Evolutionary conservation across 2,888 invertebrate genomes (phyloP), one percentile per base, ranked within the genome.

Genomic region (Coelogynopora nodosa): DNA sequence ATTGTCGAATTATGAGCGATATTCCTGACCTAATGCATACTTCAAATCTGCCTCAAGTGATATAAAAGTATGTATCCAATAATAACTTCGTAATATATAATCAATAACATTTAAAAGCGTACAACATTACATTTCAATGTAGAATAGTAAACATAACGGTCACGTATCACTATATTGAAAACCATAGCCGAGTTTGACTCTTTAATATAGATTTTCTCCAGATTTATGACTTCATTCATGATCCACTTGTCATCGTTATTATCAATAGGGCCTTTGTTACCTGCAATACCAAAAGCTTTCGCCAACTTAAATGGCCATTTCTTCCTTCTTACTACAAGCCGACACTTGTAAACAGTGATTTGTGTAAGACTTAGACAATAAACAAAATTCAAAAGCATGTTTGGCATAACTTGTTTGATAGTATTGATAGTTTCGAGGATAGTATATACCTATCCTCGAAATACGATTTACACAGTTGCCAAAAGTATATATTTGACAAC

Each of bases 351-450:
- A 74, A 74, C 74, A 74, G 74, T 74, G 74, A 26, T 74, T 74
- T 74, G 74, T 74, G 74, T 74, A 74, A 23, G 74, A 74, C 74
- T 74, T 74, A 74, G 74, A 74, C 74, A 74, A 74, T 74, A 13
- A 74, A 74, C 74, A 13, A 74, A 74, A 74, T 26, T 74, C 2
- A 74, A n/a, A n/a, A 5, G 5, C 18, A 49, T 10, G 5, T 49
- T 49, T 49, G 49, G 49, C 49, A 49, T 49, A 10, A 18, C 49
- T 49, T 49, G 49, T 13, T 18, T 49, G 5, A 74, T 26, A 26
- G 23, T 74, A 10, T 74, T 74, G 18, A 23, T 74, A 74, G 5
- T 74, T 74, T 74, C 74, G 74, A 74, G 23, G 2, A 10, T n/a
- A 74, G 18, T n/a, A 74, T 2, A 74, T 74, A 2, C 74, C 5